Base-by-base conservation (phyloP, 2,797 vertebrate species). In the Ataeniobius toweri region DNA sequence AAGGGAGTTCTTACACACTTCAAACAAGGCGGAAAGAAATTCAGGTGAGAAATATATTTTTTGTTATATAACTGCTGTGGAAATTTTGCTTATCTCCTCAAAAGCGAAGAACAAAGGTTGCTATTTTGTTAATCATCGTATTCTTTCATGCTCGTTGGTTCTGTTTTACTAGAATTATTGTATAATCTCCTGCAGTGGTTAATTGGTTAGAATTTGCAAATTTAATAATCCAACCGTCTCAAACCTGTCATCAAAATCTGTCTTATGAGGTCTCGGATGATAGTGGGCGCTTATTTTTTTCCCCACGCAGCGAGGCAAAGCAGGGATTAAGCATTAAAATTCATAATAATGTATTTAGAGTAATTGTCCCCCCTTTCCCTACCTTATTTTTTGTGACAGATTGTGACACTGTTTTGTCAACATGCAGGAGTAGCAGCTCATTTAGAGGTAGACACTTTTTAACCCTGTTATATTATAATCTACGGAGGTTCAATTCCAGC, bases 1-100 rank as follows among this genome's bases (percentile, higher is more conserved):
- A 85, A 89, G 75, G 83, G 80, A 79, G 82, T 9, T 63, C 41
- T 81, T 84, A 71, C 76, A 59, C 76, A 83, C 88, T 90, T 56
- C 53, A 76, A 77, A 74, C 78, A 87, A 76, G 28, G 87, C 76
- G 72, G 53, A 80, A 80, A 77, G 48, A n/a, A 80, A 87, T 85
- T 83, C 26, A 78, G 68, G 67, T 50, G 59, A 80, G 79, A 73
- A 74, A 76, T 55, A 16, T 46, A 14, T 69, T 14, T 76, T 83
- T 71, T 68, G 67, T 90, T 87, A 83, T 73, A 48, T 89, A 90
- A 86, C 79, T 58, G 74, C 74, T 78, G 44, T 84, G 80, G 71
- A 82, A 50, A 78, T 81, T 82, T 48, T 31, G 71, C 70, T 71
- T 61, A 50, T 75, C 63, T 53, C 10, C 22, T 69, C 26, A 31